Base-by-base conservation (phyloP, 2,888 invertebrate species). In the Leptinotarsa peninsularis region DNA sequence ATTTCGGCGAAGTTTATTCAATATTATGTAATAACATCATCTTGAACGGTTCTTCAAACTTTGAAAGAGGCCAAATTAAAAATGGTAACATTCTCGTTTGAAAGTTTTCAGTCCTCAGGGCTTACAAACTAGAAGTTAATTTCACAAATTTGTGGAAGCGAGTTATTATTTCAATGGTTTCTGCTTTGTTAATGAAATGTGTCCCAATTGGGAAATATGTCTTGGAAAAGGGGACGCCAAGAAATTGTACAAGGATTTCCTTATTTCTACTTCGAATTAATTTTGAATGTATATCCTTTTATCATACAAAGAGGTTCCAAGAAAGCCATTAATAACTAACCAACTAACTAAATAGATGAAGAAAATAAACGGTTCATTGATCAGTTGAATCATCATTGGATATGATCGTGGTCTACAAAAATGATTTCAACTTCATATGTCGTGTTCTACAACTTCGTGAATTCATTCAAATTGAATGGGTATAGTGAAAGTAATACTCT, bases 11-110 rank as follows among this genome's bases (percentile, higher is more conserved):
- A 67, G 72, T 72, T 72, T 33, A 72, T 54, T 67, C 66, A 54
- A 72, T 72, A 66, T 72, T 54, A 72, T 67, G 67, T 80, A 80
- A 81, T 63, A 63, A 63, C 80, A 76, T 78, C 74, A 78, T 78
- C 77, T 78, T 73, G 76, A 76, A 76, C 70, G 78, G 80, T 76
- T 79, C 77, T 81, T 82, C 75, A 80, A 82, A 82, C 78, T 81
- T 81, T 82, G 77, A 82, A 81, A 76, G 80, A 82, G 79, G 76
- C 75, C 77, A 80, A 80, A 81, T 82, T 82, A 82, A 82, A 82
- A 81, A 81, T 63, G 75, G 78, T 79, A 78, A 78, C 80, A 80
- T 78, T 79, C 78, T 78, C 80, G 78, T 72, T 75, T 63, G 66
- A 68, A 81, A 80, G 76, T 80, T 80, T 74, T 18, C 71, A 67